Base-by-base conservation (phyloP, 1,140 invertebrate species). In the Arion vulgaris region DNA sequence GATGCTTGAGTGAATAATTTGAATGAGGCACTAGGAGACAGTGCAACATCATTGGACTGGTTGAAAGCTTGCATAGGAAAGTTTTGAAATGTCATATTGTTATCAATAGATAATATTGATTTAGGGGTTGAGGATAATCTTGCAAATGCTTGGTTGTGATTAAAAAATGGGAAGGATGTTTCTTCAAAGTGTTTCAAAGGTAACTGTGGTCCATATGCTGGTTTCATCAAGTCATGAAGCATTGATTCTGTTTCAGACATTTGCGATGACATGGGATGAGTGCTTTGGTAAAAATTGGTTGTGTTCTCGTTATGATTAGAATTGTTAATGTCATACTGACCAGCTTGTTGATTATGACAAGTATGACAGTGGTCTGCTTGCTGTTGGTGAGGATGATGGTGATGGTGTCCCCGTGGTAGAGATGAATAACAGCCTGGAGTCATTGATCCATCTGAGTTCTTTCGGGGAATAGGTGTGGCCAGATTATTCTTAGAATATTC, bases 131-230 rank as follows among this genome's bases (percentile, higher is more conserved):
- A 38, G 32, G 77, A 51, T 23, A 83, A 75, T 28, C 36, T 66
- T 32, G 82, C 77, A 53, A 80, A 83, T 36, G 77, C 57, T 78
- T 80, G 77, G 76, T 53, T 83, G 57, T 83, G 74, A 28, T 53
- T 69, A 69, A 83, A 75, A 23, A 83, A 57, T 11, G 28, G 39
- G 36, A 83, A 23, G 17, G 82, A 77, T 9, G 82, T 32, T 49
- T 83, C 76, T n/a, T 83, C 82, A 32, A 83, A 36, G 1, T 75
- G 82, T 32, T 69, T 51, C 23, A 72, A n/a, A 23, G 62, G 75
- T 13, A 71, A 71, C 4, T 49, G 28, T 51, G 66, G 69, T 19
- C 26, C 28, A 38, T 73, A 39, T 15, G 19, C 5, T 73, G 36
- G 38, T 23, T n/a, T 73, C 41, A 73, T 39, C 41, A 73, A 41